Base-by-base conservation (phyloP, 2,888 invertebrate species). In the Heliconius charithonia region DNA sequence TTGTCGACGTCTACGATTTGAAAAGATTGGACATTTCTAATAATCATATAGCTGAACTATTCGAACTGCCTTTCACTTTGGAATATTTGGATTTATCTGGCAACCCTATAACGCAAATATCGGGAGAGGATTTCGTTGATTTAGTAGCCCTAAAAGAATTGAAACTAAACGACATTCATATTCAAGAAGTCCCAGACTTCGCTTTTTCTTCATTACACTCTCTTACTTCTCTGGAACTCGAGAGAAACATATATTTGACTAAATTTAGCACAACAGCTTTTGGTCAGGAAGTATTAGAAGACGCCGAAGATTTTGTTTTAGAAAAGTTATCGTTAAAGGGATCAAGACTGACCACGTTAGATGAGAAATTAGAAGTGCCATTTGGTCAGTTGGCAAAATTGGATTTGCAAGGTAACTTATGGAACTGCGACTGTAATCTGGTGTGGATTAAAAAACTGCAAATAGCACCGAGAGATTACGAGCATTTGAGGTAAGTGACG, bases 371-470 rank as follows among this genome's bases (percentile, higher is more conserved):
- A 73, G 82, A 86, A 63, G 87, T 89, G 67, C 93, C 96, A n/a
- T 90, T 96, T 79, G 94, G 95, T 22, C 92, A 91, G 69, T 86
- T 95, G 2, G 80, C 89, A 0, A 85, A 89, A 65, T 81, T 97
- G 70, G 96, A 96, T 83, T 83, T 97, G 16, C 96, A 96, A 83
- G 95, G 95, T 1, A 97, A 97, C 86, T 95, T 95, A 0, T 97
- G 96, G 97, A 88, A 89, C 16, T 97, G 97, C 83, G 96, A 97
- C 84, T 97, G 97, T 85, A 90, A 93, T 27, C 89, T 97, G 70
- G 85, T 88, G 32, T 96, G 96, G 96, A 73, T 96, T 25, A 92
- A 92, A 83, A 76, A 86, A 12, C 83, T 95, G 56, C 94, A 95
- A 84, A 91, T 95, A 76, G 84, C 90, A 0, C 88, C 88, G 3